phyloP scores from a whole-genome alignment of 1,140 invertebrate species.

The Pissodes strobi region DNA sequence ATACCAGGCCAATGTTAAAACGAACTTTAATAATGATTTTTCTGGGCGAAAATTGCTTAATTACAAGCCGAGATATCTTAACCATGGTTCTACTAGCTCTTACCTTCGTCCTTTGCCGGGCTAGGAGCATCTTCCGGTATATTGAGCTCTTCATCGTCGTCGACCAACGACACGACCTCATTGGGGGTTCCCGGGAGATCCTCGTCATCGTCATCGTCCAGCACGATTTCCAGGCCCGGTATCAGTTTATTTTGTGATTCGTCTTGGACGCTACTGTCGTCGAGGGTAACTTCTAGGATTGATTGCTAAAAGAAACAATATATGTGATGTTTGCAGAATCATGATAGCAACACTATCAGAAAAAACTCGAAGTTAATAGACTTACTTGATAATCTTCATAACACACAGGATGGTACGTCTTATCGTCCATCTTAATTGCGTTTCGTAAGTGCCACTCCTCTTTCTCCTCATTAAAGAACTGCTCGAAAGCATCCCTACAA shows the following conservation, averaged over 20 bases:
- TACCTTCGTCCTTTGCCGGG: constrained; percentile 22
- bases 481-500: constrained; percentile 78
- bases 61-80: not conserved
- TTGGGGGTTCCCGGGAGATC: constrained; percentile 33
- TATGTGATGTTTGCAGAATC: not conserved
- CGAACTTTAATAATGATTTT: too few species aligned
- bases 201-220: constrained; percentile 53
- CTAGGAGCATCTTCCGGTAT: constrained; percentile 28
- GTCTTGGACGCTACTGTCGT: constrained; percentile 34
- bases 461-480: constrained; percentile 93
- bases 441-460: constrained; percentile 94
- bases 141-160: constrained; percentile 49
- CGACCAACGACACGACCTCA: constrained; percentile 39
- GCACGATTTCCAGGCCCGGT: constrained; percentile 46
- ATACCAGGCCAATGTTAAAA: too few species aligned
- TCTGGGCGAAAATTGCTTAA: too few species aligned
- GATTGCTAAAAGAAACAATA: constrained; percentile 40
- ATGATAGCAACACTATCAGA: not conserved
- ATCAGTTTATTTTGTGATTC: constrained; percentile 37
- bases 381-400: constrained; percentile 85
- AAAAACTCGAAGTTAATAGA: constrained; percentile 4
- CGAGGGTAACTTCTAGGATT: constrained; percentile 40
- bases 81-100: not conserved
- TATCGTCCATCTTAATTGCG: constrained; percentile 76
- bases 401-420: constrained; percentile 89